Evolutionary conservation across 2,888 invertebrate species (phyloP), one percentile per base, ranked within the genome.

Genomic region (Diaphora mendica): DNA sequence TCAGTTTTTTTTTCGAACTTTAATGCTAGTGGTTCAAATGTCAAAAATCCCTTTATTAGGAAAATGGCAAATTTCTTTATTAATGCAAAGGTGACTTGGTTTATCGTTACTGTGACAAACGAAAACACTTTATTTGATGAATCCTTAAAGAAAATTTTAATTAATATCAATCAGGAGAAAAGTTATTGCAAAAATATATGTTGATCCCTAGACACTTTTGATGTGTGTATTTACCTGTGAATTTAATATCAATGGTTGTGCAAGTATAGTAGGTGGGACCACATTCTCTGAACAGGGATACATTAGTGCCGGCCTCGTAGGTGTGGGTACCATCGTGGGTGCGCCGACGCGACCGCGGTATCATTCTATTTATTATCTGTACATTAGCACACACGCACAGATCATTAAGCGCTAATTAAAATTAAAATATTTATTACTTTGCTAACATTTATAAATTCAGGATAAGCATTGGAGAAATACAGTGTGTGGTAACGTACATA

Each of bases 261-360:
- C 88, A 92, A 92, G 85, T 77, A 70, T 77, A 80, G 91, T 92
- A 90, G 92, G 93, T 88, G 89, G 90, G 84, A 87, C 87, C 85
- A 88, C 91, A 92, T 92, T 92, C 90, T 88, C 88, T 87, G 88
- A 88, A 89, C 86, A 87, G 89, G 89, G 85, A 87, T 87, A 89
- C 85, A 86, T 79, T 85, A 82, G 82, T 79, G 82, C 77, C 75
- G 71, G 82, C 79, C 78, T 75, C 78, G 82, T 87, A 84, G 88
- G 90, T 89, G 91, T 91, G 87, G 87, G 85, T 85, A 82, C 77
- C 77, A 72, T 70, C 76, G 92, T 92, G 90, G 93, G 92, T 89
- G 92, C 91, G 92, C 92, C 91, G 87, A 89, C 90, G 85, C 89
- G 72, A 78, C 83, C 79, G 77, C 77, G 84, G 82, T 83, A 83